phyloP scores from a whole-genome alignment of 2,797 vertebrate species.

The Xiphophorus birchmanni region DNA sequence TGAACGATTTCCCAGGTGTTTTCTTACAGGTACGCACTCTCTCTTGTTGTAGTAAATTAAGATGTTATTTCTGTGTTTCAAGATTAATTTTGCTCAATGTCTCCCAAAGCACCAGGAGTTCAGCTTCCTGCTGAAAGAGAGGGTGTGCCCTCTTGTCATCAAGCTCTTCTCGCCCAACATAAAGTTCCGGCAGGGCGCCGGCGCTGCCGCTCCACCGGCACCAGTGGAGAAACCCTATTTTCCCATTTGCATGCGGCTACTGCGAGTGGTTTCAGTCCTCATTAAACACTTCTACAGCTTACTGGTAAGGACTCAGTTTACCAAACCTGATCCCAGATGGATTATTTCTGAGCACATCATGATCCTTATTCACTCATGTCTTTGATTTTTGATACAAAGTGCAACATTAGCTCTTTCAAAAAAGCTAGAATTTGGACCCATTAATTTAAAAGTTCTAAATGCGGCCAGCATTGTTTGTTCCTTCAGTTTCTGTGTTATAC shows the following conservation, averaged over 20 bases:
- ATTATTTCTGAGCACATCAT: slow-evolving; percentile 5
- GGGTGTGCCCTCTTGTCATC: slow-evolving; percentile 98
- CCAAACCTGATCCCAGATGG: slow-evolving; percentile 12
- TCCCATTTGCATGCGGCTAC: slow-evolving; percentile 97
- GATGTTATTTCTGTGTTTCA: too few species aligned
- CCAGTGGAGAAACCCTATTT: slow-evolving; percentile 99
- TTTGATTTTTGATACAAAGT: not conserved
- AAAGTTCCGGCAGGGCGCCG: slow-evolving; percentile 96
- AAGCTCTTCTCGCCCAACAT: slow-evolving; percentile 99
- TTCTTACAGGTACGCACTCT: slow-evolving; percentile 89
- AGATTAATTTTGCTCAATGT: not conserved
- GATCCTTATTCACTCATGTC: slow-evolving; percentile 18
- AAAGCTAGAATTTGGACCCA: not conserved
- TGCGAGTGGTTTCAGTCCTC: slow-evolving; percentile 96
- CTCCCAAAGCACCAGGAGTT: slow-evolving; percentile 94
- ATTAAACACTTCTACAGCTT: slow-evolving; percentile 99
- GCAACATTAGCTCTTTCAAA: not conserved
- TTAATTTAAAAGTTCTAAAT: not conserved
- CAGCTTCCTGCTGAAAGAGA: slow-evolving; percentile 97
- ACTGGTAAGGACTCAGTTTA: slow-evolving; percentile 82
- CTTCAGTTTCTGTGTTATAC: not conserved
- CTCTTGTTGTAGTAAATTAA: not conserved
- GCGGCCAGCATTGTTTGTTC: not conserved
- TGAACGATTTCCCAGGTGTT: slow-evolving; percentile 96
- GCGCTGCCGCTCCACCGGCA: slow-evolving; percentile 88